These are phyloP conservation scores for Mythimna vitellina DNA, from an alignment of 2,888 invertebrate species.

Conservation along the genomic window DNA sequence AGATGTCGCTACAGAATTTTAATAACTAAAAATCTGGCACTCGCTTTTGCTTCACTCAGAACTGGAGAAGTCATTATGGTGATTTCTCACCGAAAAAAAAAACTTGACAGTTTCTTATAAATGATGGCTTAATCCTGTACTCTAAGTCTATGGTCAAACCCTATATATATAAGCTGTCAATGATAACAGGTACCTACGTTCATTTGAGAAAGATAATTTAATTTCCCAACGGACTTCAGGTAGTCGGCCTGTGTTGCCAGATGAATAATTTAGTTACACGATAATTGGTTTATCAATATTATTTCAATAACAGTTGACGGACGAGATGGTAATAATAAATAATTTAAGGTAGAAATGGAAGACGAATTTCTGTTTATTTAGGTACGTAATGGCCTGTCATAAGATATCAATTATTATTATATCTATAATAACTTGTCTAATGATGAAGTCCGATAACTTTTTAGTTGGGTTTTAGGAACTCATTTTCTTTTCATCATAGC, in stretches of 20 bases:
- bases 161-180: constrained; percentile 56
- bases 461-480: neutral
- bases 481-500: neutral
- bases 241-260: constrained; percentile 27
- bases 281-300: constrained; percentile 61
- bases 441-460: neutral
- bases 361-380: constrained; percentile 25
- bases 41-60: too few species aligned
- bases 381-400: neutral
- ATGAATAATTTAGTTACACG: constrained; percentile 57
- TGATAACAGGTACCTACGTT: constrained; percentile 69
- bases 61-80: too few species aligned
- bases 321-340: constrained; percentile 23
- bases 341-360: constrained; percentile 18
- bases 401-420: neutral
- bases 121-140: neutral
- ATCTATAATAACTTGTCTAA: neutral
- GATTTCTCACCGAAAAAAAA: too few species aligned
- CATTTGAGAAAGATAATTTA: constrained; percentile 64
- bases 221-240: constrained; percentile 58
- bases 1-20: too few species aligned
- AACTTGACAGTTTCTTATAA: neutral
- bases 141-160: constrained; percentile 15
- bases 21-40: too few species aligned
- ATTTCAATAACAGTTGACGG: constrained; percentile 42